Base-by-base conservation (phyloP, 2,113 vertebrate genomes). In the Atrichornis clamosus region DNA sequence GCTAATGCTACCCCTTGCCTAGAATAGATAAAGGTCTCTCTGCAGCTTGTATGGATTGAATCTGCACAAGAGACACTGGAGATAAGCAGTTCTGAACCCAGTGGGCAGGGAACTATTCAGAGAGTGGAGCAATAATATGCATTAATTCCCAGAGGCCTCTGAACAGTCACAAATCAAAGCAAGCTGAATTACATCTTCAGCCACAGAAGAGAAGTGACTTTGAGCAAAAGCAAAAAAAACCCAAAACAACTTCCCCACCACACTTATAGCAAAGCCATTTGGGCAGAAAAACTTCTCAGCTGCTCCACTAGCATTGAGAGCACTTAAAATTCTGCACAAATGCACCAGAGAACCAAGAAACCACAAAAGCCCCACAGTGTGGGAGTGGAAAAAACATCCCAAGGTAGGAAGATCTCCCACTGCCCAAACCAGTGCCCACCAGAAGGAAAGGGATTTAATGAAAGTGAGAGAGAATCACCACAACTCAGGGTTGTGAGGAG, bases 211-310 rank as follows among this genome's bases (percentile, higher is more conserved):
- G 28, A 70, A 92, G 42, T 15, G 53, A 52, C n/a, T 81, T 67
- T 39, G 41, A 84, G 69, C 12, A 60, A 53, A 89, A 69, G 5
- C 37, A 73, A 28, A 69, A 42, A 44, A 39, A 62, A 27, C 6
- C 9, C 24, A 32, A 42, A 69, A n/a, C 24, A 13, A 52, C 6
- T n/a, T n/a, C 6, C 4, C 6, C 11, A 41, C 9, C 35, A 23
- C 21, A 6, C 11, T 77, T 69, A 59, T 1, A 92, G 56, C 59
- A 89, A 77, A 96, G 28, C 30, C 33, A 49, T 89, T 93, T 47
- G 58, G 22, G 24, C n/a, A 84, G n/a, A 78, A 84, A 74, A 73
- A n/a, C 20, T 32, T 80, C 52, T 80, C 95, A 90, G 44, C 83
- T 63, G 22, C 87, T 95, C 73, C 37, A 74, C 35, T 17, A 50